A percentile compares a stretch with the other conserved stretches of the same genome.
phyloP scores from a whole-genome alignment of 2,888 invertebrate species.

The Lumbricus terrestris region DNA sequence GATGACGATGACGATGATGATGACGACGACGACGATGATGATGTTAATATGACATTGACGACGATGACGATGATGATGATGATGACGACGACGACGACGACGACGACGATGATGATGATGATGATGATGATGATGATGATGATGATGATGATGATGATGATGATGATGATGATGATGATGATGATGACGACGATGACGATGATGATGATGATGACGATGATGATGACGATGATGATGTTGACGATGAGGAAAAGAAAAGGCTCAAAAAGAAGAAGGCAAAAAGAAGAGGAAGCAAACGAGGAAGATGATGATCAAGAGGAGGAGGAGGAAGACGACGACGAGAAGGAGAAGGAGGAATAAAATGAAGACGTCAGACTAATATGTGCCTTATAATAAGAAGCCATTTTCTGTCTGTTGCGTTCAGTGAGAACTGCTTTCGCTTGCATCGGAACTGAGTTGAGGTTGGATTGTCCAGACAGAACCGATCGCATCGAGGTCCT shows the following conservation, averaged over 20 bases:
- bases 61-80: too few species aligned
- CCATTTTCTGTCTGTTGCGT: neutral
- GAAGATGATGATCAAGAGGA: too few species aligned
- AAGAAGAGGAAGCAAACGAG: too few species aligned
- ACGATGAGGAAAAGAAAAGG: too few species aligned
- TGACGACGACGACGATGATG: conserved; percentile 19
- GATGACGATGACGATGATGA: conserved; percentile 17
- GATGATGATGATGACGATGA: conserved; percentile 24
- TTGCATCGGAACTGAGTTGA: neutral
- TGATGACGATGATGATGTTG: too few species aligned
- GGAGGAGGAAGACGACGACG: too few species aligned
- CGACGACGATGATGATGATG: conserved; percentile 14
- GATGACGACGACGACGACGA: conserved; percentile 19
- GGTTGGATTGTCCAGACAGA: neutral
- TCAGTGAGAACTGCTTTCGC: neutral
- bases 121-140: conserved; percentile 22
- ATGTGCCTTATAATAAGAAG: too few species aligned
- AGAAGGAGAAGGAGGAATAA: too few species aligned
- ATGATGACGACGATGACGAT: conserved; percentile 16
- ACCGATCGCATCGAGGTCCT: neutral
- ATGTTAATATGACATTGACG: too few species aligned
- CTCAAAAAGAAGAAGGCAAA: too few species aligned
- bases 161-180: conserved; percentile 23
- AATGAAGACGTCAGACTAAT: neutral
- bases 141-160: conserved; percentile 23